Conservation (phyloP, 37 sponge, comb jelly and placozoan species). For the Cladorhizidae sp. region DNA sequence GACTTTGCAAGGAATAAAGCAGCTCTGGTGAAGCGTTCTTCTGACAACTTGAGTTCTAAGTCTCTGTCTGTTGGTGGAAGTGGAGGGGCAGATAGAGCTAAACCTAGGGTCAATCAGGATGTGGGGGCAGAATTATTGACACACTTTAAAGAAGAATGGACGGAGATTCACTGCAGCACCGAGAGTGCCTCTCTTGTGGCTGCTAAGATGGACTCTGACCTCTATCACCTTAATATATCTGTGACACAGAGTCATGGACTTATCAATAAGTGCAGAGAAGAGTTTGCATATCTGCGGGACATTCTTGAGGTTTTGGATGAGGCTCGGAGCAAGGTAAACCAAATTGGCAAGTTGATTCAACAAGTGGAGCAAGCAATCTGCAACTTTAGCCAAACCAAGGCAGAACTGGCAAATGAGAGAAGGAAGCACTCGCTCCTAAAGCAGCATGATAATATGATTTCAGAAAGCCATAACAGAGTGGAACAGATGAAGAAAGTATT, state of each 20-base stretch:
- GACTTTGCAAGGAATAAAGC: constrained; percentile 30
- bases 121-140: constrained; percentile 60
- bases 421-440: constrained; percentile 38
- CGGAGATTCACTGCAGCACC: constrained; percentile 28
- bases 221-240: constrained; percentile 14
- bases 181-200: constrained; percentile 11
- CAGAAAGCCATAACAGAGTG: constrained; percentile 21
- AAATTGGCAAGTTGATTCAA: constrained; percentile 33
- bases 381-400: constrained; percentile 19
- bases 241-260: constrained; percentile 20
- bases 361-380: constrained; percentile 45
- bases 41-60: not conserved
- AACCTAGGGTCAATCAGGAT: constrained; percentile 36
- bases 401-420: constrained; percentile 44
- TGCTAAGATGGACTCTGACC: constrained; percentile 4
- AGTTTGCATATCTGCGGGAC: constrained; percentile 43
- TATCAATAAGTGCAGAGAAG: constrained; percentile 29
- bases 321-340: constrained; percentile 31
- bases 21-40: not conserved
- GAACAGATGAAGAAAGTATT: constrained; percentile 26
- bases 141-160: constrained; percentile 53
- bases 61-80: not conserved
- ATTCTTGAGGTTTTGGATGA: constrained; percentile 34
- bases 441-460: constrained; percentile 32
- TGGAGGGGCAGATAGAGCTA: not conserved